phyloP scores from a whole-genome alignment of 2,113 vertebrate genomes.

The Clarias gariepinus region DNA sequence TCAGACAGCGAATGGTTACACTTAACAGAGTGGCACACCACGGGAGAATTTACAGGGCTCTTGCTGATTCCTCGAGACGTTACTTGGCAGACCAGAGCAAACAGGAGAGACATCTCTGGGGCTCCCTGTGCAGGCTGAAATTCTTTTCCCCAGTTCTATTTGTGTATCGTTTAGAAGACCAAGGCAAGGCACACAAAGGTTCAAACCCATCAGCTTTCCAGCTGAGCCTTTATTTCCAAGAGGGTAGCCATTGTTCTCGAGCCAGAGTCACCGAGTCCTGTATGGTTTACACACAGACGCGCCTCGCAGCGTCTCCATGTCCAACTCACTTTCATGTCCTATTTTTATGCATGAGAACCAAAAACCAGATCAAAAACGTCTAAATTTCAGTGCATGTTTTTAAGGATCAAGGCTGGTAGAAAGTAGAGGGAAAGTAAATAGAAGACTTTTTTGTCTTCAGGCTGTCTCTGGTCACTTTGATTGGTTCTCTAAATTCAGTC shows the following conservation, averaged over 20 bases:
- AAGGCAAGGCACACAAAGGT: constrained; percentile 37
- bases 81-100: constrained; percentile 45
- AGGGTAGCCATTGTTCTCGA: constrained; percentile 9
- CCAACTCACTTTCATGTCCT: not conserved
- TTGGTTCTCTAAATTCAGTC: not conserved
- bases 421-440: not conserved
- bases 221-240: constrained; percentile 22
- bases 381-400: not conserved
- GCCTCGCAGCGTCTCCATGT: not conserved
- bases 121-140: constrained; percentile 19
- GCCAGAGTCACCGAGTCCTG: constrained; percentile 4
- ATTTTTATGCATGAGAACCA: not conserved
- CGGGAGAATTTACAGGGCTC: constrained; percentile 38
- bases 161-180: constrained; percentile 41
- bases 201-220: constrained; percentile 26
- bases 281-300: constrained; percentile 7
- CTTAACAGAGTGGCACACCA: constrained; percentile 38
- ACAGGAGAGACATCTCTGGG: constrained; percentile 41
- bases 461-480: not conserved
- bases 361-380: not conserved
- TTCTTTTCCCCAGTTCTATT: constrained; percentile 19
- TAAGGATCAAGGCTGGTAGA: not conserved
- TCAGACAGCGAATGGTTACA: constrained; percentile 27
- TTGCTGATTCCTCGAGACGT: constrained; percentile 30
- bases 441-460: not conserved